A percentile compares a stretch with the other conserved stretches of the same genome.
phyloP scores from a whole-genome alignment of 53 echinoderm and acorn worm species.

The Arbacia lixula region DNA sequence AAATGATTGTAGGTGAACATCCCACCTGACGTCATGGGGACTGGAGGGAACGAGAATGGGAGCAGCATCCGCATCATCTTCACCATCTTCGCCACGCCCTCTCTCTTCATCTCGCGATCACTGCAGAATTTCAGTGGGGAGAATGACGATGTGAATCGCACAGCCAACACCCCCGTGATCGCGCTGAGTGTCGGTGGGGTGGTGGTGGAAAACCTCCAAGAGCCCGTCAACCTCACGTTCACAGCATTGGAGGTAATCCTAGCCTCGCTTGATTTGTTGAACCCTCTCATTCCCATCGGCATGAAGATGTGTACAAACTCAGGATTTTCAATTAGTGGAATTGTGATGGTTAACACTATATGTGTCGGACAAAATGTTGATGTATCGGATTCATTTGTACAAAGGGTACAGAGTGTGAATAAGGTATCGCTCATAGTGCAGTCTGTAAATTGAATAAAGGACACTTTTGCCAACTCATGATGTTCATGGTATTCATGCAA shows the following conservation, averaged over 20 bases:
- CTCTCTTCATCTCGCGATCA: conserved; percentile 6
- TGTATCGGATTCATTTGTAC: no score
- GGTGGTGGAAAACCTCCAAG: background rate
- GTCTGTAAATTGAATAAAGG: no score
- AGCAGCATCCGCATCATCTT: conserved; percentile 13
- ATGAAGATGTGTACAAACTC: no score
- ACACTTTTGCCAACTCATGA: no score
- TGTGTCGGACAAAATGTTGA: no score
- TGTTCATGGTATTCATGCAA: no score
- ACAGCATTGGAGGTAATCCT: conserved; percentile 34
- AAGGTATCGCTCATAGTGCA: no score
- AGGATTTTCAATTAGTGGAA: no score
- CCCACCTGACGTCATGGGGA: conserved; percentile 8
- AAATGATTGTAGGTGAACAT: conserved; percentile 32
- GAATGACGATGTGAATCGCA: conserved; percentile 11
- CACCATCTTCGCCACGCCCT: conserved; percentile 22
- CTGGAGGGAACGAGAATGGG: background rate
- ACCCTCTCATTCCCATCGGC: no score
- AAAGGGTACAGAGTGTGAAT: no score
- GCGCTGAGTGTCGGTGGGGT: background rate
- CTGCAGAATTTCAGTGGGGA: conserved; percentile 4
- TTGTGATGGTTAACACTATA: no score
- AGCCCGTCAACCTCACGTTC: conserved; percentile 31
- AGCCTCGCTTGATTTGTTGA: no score
- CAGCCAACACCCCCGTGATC: conserved; percentile 28